Evolutionary conservation across 2,888 invertebrate genomes (phyloP).

Genomic region (Rhogogaster chlorosoma): DNA sequence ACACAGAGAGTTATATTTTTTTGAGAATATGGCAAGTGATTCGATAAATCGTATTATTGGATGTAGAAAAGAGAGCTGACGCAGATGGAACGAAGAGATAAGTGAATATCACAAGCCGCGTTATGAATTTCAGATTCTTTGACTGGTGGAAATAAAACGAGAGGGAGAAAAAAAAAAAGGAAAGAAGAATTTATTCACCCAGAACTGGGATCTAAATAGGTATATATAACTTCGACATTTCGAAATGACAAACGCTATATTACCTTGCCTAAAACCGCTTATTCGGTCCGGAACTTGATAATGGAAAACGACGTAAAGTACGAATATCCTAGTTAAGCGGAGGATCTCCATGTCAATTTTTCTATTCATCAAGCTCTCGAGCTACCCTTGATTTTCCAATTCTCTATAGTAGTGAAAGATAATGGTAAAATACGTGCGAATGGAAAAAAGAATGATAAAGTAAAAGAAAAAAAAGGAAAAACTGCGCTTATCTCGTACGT

Average conservation of each 20-base stretch:
- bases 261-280: neutral
- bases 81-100: slow-evolving; percentile 32
- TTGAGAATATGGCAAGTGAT: slow-evolving; percentile 16
- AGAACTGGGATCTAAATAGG: neutral
- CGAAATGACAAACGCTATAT: neutral
- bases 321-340: slow-evolving; percentile 18
- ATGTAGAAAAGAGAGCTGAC: slow-evolving; percentile 46
- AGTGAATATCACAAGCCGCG: slow-evolving; percentile 17
- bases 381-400: neutral
- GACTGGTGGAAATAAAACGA: neutral
- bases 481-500: neutral
- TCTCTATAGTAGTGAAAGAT: neutral
- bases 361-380: slow-evolving; percentile 10
- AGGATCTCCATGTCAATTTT: neutral
- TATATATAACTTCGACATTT: neutral
- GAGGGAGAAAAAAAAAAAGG: neutral
- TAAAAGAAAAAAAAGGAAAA: neutral
- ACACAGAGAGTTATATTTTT: neutral
- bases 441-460: neutral
- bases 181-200: neutral
- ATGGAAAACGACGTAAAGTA: slow-evolving; percentile 37
- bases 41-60: slow-evolving; percentile 39
- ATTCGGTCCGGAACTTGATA: slow-evolving; percentile 16
- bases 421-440: neutral
- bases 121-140: slow-evolving; percentile 30